A percentile compares a stretch with the other conserved stretches of the same genome.
Evolutionary conservation across 2,113 vertebrate genomes (phyloP).

Genomic region (Brachypodius melanocephalos): DNA sequence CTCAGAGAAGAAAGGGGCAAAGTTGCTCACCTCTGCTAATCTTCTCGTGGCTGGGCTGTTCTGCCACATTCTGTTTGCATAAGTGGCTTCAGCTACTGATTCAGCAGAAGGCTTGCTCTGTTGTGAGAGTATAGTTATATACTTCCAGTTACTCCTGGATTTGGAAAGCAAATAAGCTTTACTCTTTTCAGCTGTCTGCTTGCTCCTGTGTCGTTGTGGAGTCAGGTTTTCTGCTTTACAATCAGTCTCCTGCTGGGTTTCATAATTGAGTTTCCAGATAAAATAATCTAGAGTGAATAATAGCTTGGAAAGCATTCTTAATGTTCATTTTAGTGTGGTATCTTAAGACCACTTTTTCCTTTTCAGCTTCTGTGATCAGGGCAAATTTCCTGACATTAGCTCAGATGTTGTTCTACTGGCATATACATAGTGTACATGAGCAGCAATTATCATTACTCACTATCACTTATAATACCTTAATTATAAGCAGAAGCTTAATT

Average conservation of each 20-base stretch:
- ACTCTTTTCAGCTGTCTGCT: background rate
- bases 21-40: constrained; percentile 51
- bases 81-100: constrained; percentile 20
- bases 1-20: constrained; percentile 19
- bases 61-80: background rate
- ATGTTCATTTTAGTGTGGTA: background rate
- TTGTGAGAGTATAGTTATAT: constrained; percentile 8
- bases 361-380: background rate
- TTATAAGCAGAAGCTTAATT: background rate
- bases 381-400: background rate
- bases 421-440: background rate
- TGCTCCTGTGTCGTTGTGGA: background rate
- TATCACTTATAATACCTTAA: background rate
- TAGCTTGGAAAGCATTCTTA: background rate
- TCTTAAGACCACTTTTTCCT: background rate
- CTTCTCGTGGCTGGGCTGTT: background rate
- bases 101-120: background rate
- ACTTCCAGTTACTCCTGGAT: constrained; percentile 12
- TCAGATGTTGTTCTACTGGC: background rate
- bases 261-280: constrained; percentile 3
- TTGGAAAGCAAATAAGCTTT: constrained; percentile 53
- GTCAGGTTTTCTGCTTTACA: background rate
- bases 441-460: background rate
- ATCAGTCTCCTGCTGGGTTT: background rate
- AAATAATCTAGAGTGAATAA: background rate